A percentile compares a stretch with the other conserved stretches of the same genome.
Evolutionary conservation across 2,797 vertebrate species (phyloP).

Genomic region (Podargus strigoides): DNA sequence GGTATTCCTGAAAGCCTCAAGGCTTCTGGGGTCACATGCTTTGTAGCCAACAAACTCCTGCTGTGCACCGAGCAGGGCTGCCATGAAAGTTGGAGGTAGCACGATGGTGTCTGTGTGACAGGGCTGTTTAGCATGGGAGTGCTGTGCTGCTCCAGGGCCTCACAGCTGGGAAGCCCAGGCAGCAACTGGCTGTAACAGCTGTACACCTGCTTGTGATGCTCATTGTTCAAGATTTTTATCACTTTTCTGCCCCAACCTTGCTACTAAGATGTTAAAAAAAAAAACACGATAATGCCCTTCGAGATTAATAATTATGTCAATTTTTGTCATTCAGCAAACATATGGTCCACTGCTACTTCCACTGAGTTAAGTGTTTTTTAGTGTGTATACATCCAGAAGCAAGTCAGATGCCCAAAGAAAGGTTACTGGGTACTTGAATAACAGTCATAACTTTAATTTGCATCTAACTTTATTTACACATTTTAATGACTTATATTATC

Average conservation of each 20-base stretch:
- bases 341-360: neutral
- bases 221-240: neutral
- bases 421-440: neutral
- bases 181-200: neutral
- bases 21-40: neutral
- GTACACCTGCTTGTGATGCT: neutral
- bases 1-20: neutral
- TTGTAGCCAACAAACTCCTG: neutral
- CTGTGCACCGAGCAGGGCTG: neutral
- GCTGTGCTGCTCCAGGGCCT: rapidly evolving
- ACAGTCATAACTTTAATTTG: neutral
- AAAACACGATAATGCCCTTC: neutral
- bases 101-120: rapidly evolving
- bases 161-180: neutral
- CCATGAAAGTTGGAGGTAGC: neutral
- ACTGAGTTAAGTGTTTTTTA: neutral
- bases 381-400: neutral
- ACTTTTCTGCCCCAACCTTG: neutral
- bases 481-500: neutral
- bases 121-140: neutral
- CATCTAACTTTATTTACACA: neutral
- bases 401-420: neutral
- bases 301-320: neutral
- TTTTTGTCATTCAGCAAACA: neutral
- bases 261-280: neutral